Conservation (phyloP, 2,113 vertebrate genomes). For the Carettochelys insculpta region DNA sequence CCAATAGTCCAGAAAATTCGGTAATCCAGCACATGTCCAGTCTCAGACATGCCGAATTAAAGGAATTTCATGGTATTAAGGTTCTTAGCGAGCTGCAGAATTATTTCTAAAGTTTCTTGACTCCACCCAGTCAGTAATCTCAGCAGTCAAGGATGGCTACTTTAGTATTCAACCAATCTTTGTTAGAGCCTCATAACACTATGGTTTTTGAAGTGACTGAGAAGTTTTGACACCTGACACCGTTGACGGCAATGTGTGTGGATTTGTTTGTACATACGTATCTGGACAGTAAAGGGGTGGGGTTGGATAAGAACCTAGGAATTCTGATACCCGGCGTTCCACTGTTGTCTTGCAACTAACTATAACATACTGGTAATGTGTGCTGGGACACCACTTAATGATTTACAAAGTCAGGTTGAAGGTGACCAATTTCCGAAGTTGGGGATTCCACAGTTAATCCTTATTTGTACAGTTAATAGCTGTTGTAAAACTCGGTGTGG, state of each 20-base stretch:
- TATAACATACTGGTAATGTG: background rate
- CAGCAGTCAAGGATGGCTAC: background rate
- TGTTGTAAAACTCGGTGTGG: background rate
- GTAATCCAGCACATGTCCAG: too few species aligned
- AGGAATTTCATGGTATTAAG: too few species aligned
- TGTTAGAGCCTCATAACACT: background rate
- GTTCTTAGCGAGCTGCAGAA: too few species aligned
- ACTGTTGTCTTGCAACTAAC: background rate
- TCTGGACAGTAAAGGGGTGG: rapidly evolving
- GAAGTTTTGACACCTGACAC: background rate
- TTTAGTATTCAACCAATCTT: background rate
- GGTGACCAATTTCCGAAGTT: background rate
- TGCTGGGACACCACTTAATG: background rate
- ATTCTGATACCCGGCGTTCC: background rate
- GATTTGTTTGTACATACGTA: background rate
- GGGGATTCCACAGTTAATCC: background rate
- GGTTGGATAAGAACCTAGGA: background rate
- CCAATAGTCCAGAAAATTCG: too few species aligned
- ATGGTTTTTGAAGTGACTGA: background rate
- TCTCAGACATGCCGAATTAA: too few species aligned
- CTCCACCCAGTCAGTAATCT: background rate
- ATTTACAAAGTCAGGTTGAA: background rate
- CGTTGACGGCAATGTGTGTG: background rate
- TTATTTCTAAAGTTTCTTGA: too few species aligned
- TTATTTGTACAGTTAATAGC: background rate